Base-by-base conservation (phyloP, 2,113 vertebrate genomes). In the Neoarius graeffei region DNA sequence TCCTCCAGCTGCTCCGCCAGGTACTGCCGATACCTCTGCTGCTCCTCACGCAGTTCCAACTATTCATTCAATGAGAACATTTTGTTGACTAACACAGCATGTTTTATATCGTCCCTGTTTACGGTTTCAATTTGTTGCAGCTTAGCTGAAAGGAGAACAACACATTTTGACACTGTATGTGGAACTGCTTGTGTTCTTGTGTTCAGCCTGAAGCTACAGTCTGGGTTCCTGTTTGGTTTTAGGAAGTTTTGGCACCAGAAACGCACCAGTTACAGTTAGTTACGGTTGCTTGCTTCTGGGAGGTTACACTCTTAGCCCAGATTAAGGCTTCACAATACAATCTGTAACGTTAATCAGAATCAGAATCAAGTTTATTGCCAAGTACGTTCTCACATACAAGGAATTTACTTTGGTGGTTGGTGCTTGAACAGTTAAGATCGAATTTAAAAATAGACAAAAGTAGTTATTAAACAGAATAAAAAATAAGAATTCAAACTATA, bases 11-110 rank as follows among this genome's bases (percentile, higher is more conserved):
- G 93, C 5, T 95, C 93, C 0, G 92, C 89, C 93, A 98, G 85
- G 76, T 98, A 95, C 19, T 96, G 93, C 56, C 85, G 90, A 89
- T 98, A 98, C 0, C 89, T 42, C 76, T 90, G 94, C 84, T 97
- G 96, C 91, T 98, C 96, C 90, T 93, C 94, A 0, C 90, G 48
- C 82, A 96, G 90, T 11, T 95, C 94, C 81, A 85, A 88, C 98
- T 99, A 42, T 42, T 42, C 42, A 88, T 84, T 66, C 25, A 35
- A 86, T 7, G 42, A 5, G 67, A 56, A 77, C 35, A 76, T 67
- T 59, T 81, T 14, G 54, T 60, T 14, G 14, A 67, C 1, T 23
- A 25, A 19, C 69, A 19, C 7, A 13, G 5, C 35, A 64, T 67
- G 54, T n/a, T 30, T 57, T 57, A 81, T 17, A 35, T 56, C n/a